Evolutionary conservation across 2,113 vertebrate species (phyloP).

Genomic region (Cairina moschata): DNA sequence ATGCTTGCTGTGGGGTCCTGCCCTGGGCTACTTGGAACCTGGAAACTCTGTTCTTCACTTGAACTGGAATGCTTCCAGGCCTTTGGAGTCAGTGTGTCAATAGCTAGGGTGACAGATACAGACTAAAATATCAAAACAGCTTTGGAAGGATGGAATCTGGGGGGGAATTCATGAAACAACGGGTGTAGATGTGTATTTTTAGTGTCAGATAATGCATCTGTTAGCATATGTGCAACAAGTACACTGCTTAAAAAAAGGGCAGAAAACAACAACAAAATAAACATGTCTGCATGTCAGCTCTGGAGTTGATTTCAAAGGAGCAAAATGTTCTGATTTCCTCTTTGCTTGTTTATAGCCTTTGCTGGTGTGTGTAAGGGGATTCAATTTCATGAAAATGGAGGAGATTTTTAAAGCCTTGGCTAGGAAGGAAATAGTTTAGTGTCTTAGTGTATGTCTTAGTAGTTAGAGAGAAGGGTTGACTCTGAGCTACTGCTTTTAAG

Average conservation of each 20-base stretch:
- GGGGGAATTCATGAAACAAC: not conserved
- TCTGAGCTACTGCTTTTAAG: too few relatives aligned
- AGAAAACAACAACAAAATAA: too few relatives aligned
- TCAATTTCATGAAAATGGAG: not conserved
- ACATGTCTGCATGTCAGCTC: not conserved
- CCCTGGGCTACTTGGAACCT: not conserved
- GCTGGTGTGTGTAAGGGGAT: not conserved
- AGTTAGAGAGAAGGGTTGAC: too few relatives aligned
- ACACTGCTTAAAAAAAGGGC: not conserved
- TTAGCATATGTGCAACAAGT: not conserved
- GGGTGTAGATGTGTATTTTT: not conserved
- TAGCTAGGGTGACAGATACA: not conserved
- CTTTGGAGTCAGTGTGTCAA: not conserved
- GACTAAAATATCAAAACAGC: not conserved
- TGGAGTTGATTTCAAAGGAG: not conserved
- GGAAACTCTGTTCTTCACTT: not conserved
- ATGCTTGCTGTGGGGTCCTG: not conserved
- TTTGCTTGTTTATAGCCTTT: not conserved
- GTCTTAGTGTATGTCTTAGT: too few relatives aligned
- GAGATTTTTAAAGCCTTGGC: not conserved
- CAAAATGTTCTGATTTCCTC: not conserved
- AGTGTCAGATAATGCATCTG: not conserved
- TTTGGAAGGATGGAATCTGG: not conserved
- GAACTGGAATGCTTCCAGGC: not conserved
- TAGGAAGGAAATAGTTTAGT: not conserved